These are phyloP conservation scores for Herminia tarsipennalis DNA, from an alignment of 2,888 invertebrate genomes.

Conservation along the genomic window DNA sequence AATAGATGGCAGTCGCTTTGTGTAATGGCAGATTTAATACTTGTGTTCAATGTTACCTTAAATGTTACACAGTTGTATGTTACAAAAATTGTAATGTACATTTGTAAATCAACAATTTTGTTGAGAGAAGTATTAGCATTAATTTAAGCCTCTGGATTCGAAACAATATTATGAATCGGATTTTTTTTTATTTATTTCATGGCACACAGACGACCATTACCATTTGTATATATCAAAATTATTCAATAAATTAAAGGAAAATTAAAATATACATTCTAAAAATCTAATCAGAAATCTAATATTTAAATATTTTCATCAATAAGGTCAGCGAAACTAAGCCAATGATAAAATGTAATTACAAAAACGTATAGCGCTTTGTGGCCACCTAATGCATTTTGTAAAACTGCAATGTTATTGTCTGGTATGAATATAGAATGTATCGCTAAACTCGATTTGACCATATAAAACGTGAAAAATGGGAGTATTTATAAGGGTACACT, in stretches of 20 bases:
- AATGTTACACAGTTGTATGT: too few species aligned
- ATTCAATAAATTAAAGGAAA: constrained; percentile 12
- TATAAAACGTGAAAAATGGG: constrained; percentile 2
- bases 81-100: not conserved
- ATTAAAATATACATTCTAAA: not conserved
- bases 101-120: not conserved
- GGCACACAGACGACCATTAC: constrained; percentile 15
- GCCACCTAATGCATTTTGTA: constrained; percentile 11
- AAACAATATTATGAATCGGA: not conserved
- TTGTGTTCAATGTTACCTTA: too few species aligned
- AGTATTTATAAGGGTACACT: not conserved
- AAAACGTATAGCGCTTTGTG: constrained; percentile 11
- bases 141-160: not conserved
- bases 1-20: constrained; percentile 41
- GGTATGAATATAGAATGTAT: constrained; percentile 1
- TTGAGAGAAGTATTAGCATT: not conserved
- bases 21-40: constrained; percentile 34
- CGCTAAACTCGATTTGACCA: constrained; percentile 4
- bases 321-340: not conserved
- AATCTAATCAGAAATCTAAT: too few species aligned
- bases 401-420: constrained; percentile 31
- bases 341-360: not conserved
- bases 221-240: constrained; percentile 9
- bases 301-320: not conserved
- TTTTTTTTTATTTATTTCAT: constrained; percentile 12